Evolutionary conservation across 2,888 invertebrate species (phyloP), one percentile per base, ranked within the genome.

Genomic region (Caenorhabditis sinica): DNA sequence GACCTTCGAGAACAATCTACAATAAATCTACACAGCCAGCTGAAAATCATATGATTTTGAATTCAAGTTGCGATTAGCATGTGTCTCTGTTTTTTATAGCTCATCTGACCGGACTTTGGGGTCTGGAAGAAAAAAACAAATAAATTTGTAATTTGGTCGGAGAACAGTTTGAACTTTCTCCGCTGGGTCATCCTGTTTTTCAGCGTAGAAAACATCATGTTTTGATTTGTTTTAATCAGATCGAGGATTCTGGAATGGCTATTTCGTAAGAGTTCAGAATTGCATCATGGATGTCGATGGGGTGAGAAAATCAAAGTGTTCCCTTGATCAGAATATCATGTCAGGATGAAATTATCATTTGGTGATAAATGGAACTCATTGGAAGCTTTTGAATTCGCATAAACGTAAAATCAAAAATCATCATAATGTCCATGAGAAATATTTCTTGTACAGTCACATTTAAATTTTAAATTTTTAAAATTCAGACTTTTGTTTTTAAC

Each of bases 41-140:
- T 69, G 69, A 69, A 69, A 69, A 69, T 25, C 69, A 56, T 56
- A 56, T 69, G 56, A 56, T 28, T 1, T 11, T 20, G 20, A 20
- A 25, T 28, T 63, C 33, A 4, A 2, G 33, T 33, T 20, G 1
- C 4, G 30, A 45, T 45, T 43, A 49, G 49, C 49, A 20, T 20
- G 20, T 5, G 40, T 13, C 13, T 2, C 13, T 40, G 40, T 40
- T 40, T 36, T 36, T 36, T 36, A 36, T n/a, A 49, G 49, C 49
- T 49, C 49, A 49, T 49, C 49, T 49, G 45, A 45, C 17, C 17
- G 49, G 11, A 40, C 40, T 40, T 36, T 36, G 33, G 4, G 4
- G 33, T 4, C 33, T 36, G 45, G 4, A n/a, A n/a, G 36, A 36
- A 8, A 36, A 36, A 11, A 40, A 40, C 40, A 40, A 40, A 40